These are phyloP conservation scores for Mnemiopsis leidyi DNA, from an alignment of 37 sponge, comb jelly and placozoan genomes.

Conservation along the genomic window DNA sequence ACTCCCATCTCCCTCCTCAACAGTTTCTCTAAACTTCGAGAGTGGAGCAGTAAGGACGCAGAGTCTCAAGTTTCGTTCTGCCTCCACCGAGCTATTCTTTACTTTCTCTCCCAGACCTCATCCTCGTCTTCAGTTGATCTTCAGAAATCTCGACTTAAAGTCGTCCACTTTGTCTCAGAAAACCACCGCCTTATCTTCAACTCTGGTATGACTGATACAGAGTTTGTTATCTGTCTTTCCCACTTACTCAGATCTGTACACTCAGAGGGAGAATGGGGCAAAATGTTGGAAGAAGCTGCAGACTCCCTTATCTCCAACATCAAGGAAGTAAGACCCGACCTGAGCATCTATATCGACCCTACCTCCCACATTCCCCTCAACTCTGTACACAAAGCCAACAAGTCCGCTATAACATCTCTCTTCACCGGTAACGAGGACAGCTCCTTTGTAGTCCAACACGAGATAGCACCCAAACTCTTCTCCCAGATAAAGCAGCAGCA, in stretches of 20 bases:
- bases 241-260: background rate
- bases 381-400: background rate
- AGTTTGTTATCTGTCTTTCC: constrained; percentile 41
- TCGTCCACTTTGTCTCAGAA: constrained; percentile 53
- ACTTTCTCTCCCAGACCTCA: constrained; percentile 31
- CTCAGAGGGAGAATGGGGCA: constrained; percentile 10
- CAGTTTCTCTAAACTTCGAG: constrained; percentile 35
- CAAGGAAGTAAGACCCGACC: constrained; percentile 14
- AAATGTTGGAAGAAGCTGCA: constrained; percentile 6
- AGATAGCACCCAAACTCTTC: constrained; percentile 64
- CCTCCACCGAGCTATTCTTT: constrained; percentile 57
- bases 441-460: constrained; percentile 21
- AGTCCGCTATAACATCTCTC: background rate
- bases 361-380: background rate
- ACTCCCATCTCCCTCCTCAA: background rate
- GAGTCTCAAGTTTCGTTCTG: background rate
- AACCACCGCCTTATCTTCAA: background rate
- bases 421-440: background rate
- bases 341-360: constrained; percentile 31
- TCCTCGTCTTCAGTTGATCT: background rate
- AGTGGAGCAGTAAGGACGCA: constrained; percentile 43
- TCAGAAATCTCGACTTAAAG: background rate
- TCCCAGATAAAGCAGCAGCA: constrained; percentile 20
- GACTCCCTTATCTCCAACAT: background rate
- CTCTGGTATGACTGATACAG: background rate